Evolutionary conservation across 2,888 invertebrate genomes (phyloP).

Genomic region (Protonemura montana): DNA sequence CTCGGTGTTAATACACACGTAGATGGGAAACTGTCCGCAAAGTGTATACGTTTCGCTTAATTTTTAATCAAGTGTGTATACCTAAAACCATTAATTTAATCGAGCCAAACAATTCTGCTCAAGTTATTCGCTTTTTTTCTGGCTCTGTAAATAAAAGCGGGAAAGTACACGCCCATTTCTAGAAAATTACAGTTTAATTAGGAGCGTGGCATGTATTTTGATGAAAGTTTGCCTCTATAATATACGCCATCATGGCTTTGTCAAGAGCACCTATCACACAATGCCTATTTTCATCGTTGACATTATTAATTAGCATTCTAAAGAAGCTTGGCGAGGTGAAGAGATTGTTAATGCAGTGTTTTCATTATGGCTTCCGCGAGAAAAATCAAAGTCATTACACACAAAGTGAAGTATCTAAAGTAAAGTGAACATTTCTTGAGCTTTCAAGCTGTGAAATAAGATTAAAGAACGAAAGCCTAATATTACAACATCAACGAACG

Average conservation of each 20-base stretch:
- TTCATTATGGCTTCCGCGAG: neutral
- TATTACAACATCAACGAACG: neutral
- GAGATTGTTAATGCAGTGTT: conserved; percentile 27
- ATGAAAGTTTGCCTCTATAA: neutral
- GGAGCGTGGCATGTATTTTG: neutral
- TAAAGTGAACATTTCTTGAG: conserved; percentile 38
- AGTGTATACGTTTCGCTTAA: neutral
- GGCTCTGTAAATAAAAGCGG: neutral
- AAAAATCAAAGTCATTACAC: conserved; percentile 40
- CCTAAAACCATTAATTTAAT: neutral
- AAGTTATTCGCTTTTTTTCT: neutral
- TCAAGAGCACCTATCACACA: neutral
- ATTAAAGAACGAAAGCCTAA: conserved; percentile 42
- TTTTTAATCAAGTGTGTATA: neutral
- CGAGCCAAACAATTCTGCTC: neutral
- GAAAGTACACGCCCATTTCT: neutral
- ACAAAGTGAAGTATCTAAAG: conserved; percentile 33
- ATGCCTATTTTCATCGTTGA: conserved; percentile 29
- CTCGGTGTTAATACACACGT: neutral
- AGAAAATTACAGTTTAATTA: neutral
- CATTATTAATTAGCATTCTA: conserved; percentile 27
- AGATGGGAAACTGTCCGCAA: neutral
- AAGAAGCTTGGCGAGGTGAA: conserved; percentile 15
- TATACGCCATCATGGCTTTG: neutral
- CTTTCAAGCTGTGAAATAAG: conserved; percentile 43